These are phyloP conservation scores for Drosophila paulistorum DNA, from an alignment of 1,140 invertebrate species.

Conservation along the genomic window DNA sequence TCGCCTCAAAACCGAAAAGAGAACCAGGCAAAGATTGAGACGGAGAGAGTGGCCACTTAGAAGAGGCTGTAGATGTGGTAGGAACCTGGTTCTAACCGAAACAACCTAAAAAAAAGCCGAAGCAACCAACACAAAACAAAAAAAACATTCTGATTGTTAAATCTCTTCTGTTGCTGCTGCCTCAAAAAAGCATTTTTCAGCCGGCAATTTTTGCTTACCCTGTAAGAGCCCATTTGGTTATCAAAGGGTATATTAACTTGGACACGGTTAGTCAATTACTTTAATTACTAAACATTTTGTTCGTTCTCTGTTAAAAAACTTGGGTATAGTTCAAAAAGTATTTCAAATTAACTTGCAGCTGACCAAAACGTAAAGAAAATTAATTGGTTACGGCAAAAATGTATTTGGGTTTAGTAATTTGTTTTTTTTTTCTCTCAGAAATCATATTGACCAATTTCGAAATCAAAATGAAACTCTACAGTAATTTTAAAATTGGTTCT, in stretches of 20 bases:
- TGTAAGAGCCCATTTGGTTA: slow-evolving; percentile 9
- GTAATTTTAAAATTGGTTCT: too few relatives aligned
- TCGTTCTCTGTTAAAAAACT: too few relatives aligned
- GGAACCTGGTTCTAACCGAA: slow-evolving; percentile 21
- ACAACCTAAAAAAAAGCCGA: neutral
- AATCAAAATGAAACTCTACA: too few relatives aligned
- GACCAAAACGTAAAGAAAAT: too few relatives aligned
- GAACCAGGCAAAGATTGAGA: neutral
- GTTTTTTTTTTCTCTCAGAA: too few relatives aligned
- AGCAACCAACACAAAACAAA: neutral
- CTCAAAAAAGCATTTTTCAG: slow-evolving; percentile 22
- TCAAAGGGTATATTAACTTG: neutral
- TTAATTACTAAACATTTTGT: too few relatives aligned
- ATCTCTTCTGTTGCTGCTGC: neutral
- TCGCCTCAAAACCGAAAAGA: neutral
- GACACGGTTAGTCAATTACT: neutral
- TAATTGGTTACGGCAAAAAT: too few relatives aligned
- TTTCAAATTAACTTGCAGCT: too few relatives aligned
- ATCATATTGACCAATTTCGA: too few relatives aligned
- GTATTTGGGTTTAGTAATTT: too few relatives aligned
- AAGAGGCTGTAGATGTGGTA: slow-evolving; percentile 16
- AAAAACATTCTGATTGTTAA: slow-evolving; percentile 19
- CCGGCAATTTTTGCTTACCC: slow-evolving; percentile 21
- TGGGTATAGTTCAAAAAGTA: too few relatives aligned
- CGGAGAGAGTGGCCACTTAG: slow-evolving; percentile 13